These are phyloP conservation scores for Ceratotherium simum DNA, from an alignment of 2,113 vertebrate species.

Conservation along the genomic window DNA sequence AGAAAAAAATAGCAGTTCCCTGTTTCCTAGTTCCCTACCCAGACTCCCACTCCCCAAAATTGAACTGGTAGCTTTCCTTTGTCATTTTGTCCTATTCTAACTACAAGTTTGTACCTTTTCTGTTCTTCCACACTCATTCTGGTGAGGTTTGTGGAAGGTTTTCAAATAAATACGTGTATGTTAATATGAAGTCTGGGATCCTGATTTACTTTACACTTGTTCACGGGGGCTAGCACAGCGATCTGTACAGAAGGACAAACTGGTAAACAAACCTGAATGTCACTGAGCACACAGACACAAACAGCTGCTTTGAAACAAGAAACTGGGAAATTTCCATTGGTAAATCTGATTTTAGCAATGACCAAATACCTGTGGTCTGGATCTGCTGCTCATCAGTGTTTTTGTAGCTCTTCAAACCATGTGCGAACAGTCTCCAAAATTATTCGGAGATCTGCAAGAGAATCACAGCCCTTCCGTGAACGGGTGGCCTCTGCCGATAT, in stretches of 20 bases:
- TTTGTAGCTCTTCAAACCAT: conserved; percentile 31
- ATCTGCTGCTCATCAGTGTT: neutral
- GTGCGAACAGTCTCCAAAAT: neutral
- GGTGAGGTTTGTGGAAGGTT: neutral
- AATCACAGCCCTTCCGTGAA: neutral
- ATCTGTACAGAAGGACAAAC: conserved; percentile 58
- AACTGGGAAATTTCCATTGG: conserved; percentile 56
- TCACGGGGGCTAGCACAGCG: neutral
- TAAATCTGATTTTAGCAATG: conserved; percentile 62
- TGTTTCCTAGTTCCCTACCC: neutral
- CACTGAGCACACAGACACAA: conserved; percentile 15
- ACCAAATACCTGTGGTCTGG: conserved; percentile 76
- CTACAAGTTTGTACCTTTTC: neutral
- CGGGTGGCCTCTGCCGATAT: neutral
- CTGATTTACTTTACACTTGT: conserved; percentile 60
- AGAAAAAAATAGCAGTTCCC: neutral
- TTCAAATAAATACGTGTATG: neutral
- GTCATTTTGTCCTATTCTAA: neutral
- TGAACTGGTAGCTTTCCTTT: neutral
- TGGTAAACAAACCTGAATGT: conserved; percentile 62
- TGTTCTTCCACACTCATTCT: neutral
- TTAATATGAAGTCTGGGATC: neutral
- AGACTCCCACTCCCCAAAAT: neutral
- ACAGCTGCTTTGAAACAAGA: conserved; percentile 51
- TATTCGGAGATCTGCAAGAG: neutral